Conservation (phyloP, 2,888 invertebrate genomes). For the Mycogona germanica region DNA sequence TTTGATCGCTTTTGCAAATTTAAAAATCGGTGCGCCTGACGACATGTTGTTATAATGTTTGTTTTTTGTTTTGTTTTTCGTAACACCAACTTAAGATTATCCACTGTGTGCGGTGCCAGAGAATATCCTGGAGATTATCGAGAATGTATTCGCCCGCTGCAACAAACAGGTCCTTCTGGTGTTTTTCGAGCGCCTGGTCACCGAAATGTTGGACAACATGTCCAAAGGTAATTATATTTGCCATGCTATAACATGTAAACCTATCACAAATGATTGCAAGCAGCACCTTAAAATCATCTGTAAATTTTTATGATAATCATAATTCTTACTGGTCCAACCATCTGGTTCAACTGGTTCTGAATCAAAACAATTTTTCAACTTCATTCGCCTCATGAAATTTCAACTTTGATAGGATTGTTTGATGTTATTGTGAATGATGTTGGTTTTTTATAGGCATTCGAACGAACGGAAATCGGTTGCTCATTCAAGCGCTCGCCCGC, state of each 20-base stretch:
- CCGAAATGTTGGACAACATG: not conserved
- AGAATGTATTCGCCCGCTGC: not conserved
- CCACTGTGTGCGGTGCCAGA: not conserved
- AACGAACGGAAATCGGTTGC: not conserved
- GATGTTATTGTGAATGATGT: not conserved
- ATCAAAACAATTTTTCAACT: too few relatives aligned
- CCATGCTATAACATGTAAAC: too few relatives aligned
- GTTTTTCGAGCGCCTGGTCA: not conserved
- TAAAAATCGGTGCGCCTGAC: not conserved
- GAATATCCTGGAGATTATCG: not conserved
- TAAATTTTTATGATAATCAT: too few relatives aligned
- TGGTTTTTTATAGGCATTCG: slow-evolving; percentile 4
- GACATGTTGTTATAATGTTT: too few relatives aligned
- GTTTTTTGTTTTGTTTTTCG: not conserved
- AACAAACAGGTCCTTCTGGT: not conserved
- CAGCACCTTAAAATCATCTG: too few relatives aligned
- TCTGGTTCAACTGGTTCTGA: too few relatives aligned
- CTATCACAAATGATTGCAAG: too few relatives aligned
- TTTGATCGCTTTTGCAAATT: too few relatives aligned
- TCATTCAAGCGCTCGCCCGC: not conserved
- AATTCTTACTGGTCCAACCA: too few relatives aligned
- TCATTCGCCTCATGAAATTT: too few relatives aligned
- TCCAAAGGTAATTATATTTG: too few relatives aligned
- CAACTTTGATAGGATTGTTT: too few relatives aligned
- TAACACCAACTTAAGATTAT: not conserved